Base-by-base conservation (phyloP, 2,113 vertebrate genomes). In the Eptesicus fuscus region DNA sequence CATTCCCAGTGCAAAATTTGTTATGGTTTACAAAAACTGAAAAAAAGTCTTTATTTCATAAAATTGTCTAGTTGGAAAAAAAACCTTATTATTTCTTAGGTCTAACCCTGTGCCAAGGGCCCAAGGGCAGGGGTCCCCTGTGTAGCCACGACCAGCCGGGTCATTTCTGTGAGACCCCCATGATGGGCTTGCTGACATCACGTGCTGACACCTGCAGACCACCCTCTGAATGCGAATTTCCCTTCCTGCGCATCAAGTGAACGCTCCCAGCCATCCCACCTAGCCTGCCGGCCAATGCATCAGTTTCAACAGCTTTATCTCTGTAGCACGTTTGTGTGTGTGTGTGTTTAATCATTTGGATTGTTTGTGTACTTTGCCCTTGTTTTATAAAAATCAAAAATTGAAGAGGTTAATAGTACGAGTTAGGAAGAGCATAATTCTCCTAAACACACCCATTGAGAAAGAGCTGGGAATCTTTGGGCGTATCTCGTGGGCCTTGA, bases 351-450 rank as follows among this genome's bases (percentile, higher is more conserved):
- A 3, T 83, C 85, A 51, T 71, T 80, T 49, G 73, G 59, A 71
- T 76, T 40, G 49, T 56, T 69, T 42, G 42, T 80, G 13, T 84
- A 5, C 42, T 56, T 84, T 87, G 23, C 25, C 17, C n/a, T 73
- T 83, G n/a, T 90, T 83, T 76, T 80, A n/a, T 80, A 73, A 59
- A 59, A 83, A 76, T 32, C n/a, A 83, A 61, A 87, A 83, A 71
- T 76, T 30, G 32, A 56, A 90, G 56, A 90, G 74, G 16, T 92
- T 83, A 63, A 35, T 28, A 30, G 16, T 25, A 17, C 70, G 79
- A 88, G 30, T 79, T 37, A 10, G 3, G 51, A 71, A 93, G 51
- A 88, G 11, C 42, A 0, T 49, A 9, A 2, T n/a, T 84, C 49
- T 83, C 67, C 28, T 10, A 11, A 32, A 40, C 37, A 20, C 28